Evolutionary conservation across 2,113 vertebrate genomes (phyloP).

Genomic region (Falco punctatus): DNA sequence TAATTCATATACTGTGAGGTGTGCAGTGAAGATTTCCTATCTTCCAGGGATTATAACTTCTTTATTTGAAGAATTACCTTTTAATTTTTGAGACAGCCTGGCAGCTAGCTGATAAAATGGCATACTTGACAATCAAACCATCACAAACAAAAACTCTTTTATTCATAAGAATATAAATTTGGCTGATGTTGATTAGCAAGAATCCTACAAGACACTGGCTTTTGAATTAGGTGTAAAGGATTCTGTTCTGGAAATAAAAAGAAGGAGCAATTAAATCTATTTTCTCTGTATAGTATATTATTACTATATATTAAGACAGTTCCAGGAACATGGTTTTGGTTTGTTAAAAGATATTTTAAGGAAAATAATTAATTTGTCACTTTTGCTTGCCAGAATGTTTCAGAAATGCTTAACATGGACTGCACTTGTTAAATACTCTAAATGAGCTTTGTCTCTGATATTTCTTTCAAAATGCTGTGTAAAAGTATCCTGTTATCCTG

Average conservation of each 20-base stretch:
- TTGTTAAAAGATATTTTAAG: neutral
- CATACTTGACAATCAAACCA: neutral
- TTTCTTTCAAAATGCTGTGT: neutral
- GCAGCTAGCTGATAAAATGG: neutral
- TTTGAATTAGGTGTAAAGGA: neutral
- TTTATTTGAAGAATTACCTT: neutral
- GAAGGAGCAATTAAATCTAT: neutral
- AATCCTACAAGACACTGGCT: neutral
- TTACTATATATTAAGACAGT: neutral
- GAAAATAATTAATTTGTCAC: neutral
- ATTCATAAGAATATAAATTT: neutral
- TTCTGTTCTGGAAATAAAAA: neutral
- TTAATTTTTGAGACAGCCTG: neutral
- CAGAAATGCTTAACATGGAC: neutral
- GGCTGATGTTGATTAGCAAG: neutral
- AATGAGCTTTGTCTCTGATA: neutral
- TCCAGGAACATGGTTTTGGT: neutral
- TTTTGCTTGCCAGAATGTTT: neutral
- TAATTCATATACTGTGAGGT: neutral
- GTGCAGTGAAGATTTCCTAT: neutral
- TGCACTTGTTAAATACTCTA: neutral
- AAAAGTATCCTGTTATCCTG: neutral
- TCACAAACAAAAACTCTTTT: neutral
- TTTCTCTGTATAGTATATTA: neutral
- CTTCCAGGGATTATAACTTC: neutral